Evolutionary conservation across 1,140 invertebrate genomes (phyloP), one percentile per base, ranked within the genome.

Genomic region (Cotesia glomerata): DNA sequence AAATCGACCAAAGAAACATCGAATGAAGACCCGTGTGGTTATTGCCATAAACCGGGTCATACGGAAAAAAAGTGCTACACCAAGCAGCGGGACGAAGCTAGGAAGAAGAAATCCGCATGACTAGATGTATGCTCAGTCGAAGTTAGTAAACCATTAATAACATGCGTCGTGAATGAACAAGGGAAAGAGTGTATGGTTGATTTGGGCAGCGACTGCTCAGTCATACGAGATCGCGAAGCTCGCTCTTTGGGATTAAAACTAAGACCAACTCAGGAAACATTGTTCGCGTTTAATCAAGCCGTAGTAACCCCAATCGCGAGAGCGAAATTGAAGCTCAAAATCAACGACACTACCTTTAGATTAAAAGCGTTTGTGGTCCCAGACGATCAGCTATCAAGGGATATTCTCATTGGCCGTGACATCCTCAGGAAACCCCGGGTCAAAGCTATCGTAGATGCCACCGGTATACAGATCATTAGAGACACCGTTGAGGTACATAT

Each of bases 201-300:
- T 70, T 35, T 71, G 35, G 73, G 68, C 1, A 73, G 71, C 35
- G 72, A 71, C 5, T 76, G 75, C 16, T 73, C 75, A 1, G 16
- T 76, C n/a, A 71, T 76, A 8, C 34, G 68, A 61, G 63, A 76
- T 9, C 59, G 71, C 13, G 36, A 64, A 59, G 75, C 75, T 9
- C 56, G 51, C 13, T 7, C n/a, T 9, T 35, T 74, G 5, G 65
- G 64, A 13, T 13, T 76, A 9, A 32, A 69, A n/a, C 18, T 69
- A 11, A 49, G 35, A 34, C 18, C 36, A 9, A 72, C 73, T 9
- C 26, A 54, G 61, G n/a, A 74, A 69, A 51, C 32, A 36, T 3
- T 69, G 74, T 65, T 62, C 13, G 75, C 67, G 9, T 76, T 76
- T 69, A 76, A 76, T 36, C 49, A 72, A n/a, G 16, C 70, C 5